phyloP scores from a whole-genome alignment of 2,797 vertebrate genomes.

The Sebastes diploproa region DNA sequence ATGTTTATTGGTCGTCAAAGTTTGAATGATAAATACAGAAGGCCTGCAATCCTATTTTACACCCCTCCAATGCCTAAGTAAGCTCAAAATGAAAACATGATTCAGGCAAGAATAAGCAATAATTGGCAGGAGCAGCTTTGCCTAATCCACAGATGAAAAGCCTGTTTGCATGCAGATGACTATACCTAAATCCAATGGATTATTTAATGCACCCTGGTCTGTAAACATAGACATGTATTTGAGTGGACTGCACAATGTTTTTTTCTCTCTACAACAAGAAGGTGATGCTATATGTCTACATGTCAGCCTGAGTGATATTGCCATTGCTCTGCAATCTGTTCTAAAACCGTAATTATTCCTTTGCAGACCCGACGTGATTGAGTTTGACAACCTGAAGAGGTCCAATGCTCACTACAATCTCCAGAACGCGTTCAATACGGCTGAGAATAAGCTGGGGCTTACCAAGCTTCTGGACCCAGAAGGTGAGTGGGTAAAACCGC shows the following conservation, averaged over 20 bases:
- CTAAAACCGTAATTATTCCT: conserved; percentile 35
- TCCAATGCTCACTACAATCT: conserved; percentile 97
- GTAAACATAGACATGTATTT: not conserved
- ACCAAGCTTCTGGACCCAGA: conserved; percentile 95
- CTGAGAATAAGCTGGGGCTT: conserved; percentile 93
- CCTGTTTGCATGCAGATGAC: conserved; percentile 8
- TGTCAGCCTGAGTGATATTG: not conserved
- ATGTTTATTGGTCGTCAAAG: not conserved
- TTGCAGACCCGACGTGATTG: conserved; percentile 90
- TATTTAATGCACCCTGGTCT: conserved; percentile 2
- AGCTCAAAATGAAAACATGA: not conserved
- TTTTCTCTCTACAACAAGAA: not conserved
- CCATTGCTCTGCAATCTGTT: conserved; percentile 1
- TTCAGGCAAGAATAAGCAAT: conserved; percentile 2
- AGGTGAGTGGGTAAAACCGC: conserved; percentile 75
- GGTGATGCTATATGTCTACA: not conserved
- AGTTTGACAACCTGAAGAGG: conserved; percentile 91
- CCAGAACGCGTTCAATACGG: conserved; percentile 93
- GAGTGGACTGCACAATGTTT: not conserved
- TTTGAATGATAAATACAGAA: not conserved
- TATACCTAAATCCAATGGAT: not conserved
- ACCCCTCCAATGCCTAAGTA: not conserved
- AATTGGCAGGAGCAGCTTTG: not conserved
- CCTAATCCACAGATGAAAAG: conserved; percentile 6
- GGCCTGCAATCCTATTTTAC: not conserved